Evolutionary conservation across 2,797 vertebrate species (phyloP).

Genomic region (Arnoldichthys spilopterus): DNA sequence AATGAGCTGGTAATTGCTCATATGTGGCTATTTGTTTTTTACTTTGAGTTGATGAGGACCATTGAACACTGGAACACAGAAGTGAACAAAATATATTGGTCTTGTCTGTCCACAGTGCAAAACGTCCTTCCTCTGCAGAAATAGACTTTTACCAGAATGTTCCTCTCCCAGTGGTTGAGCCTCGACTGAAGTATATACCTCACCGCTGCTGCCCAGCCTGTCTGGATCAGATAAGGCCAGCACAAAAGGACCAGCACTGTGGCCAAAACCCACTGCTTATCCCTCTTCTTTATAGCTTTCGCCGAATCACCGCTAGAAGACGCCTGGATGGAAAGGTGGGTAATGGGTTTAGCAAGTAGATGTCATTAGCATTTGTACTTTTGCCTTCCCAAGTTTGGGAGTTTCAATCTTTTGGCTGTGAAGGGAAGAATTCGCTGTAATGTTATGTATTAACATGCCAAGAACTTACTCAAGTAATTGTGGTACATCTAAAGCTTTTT

Average conservation of each 20-base stretch:
- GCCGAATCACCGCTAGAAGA: conserved; percentile 81
- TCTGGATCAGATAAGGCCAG: conserved; percentile 73
- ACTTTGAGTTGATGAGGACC: too few species aligned
- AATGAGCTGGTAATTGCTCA: too few species aligned
- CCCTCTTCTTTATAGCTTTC: conserved; percentile 85
- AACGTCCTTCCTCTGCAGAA: conserved; percentile 33
- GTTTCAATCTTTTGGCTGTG: too few species aligned
- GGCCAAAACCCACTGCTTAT: conserved; percentile 83
- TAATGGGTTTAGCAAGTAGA: neutral
- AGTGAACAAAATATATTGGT: neutral
- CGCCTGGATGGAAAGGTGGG: conserved; percentile 79
- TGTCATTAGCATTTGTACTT: neutral
- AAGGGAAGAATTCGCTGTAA: too few species aligned
- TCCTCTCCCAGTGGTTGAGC: neutral
- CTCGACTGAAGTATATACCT: conserved; percentile 68
- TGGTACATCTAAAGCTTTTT: too few species aligned
- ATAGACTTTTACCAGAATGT: neutral
- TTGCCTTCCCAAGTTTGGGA: neutral
- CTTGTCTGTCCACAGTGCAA: conserved; percentile 24
- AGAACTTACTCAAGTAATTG: too few species aligned
- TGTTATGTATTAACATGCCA: too few species aligned
- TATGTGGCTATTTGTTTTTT: too few species aligned
- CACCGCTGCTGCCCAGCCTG: conserved; percentile 82
- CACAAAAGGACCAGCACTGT: conserved; percentile 69
- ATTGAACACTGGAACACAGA: neutral